Evolutionary conservation across 2,113 vertebrate genomes (phyloP).

Genomic region (Ascaphus truei): DNA sequence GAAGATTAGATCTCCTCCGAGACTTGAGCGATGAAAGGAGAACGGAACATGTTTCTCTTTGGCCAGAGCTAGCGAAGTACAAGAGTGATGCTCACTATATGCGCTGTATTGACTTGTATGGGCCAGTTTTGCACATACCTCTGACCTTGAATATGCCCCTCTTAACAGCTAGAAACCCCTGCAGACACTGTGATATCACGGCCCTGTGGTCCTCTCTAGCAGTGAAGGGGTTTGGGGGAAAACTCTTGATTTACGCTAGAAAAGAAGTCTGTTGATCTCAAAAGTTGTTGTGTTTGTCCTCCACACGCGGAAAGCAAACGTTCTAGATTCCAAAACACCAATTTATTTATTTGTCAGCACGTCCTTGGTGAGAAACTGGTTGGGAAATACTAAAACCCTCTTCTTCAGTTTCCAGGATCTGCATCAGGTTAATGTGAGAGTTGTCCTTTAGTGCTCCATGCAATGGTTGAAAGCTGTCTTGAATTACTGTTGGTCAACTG

Average conservation of each 20-base stretch:
- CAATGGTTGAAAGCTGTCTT: background rate
- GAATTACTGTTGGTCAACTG: background rate
- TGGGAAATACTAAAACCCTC: background rate
- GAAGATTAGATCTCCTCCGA: background rate
- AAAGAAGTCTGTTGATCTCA: no score
- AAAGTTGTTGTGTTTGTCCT: conserved; percentile 1
- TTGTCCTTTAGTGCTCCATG: background rate
- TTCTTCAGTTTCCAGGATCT: conserved; percentile 2
- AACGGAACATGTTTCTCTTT: background rate
- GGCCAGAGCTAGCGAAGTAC: conserved; percentile 9
- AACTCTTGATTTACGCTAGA: background rate
- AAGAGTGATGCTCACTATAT: background rate
- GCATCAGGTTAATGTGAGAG: background rate
- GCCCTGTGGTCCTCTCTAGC: conserved; percentile 4
- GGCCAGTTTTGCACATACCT: conserved; percentile 34
- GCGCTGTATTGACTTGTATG: conserved; percentile 27
- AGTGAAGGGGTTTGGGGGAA: background rate
- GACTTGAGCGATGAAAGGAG: background rate
- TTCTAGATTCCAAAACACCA: background rate
- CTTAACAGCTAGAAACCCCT: conserved; percentile 3
- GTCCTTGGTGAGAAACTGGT: conserved; percentile 2
- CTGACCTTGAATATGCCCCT: conserved; percentile 26
- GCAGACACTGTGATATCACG: background rate
- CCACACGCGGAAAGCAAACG: background rate
- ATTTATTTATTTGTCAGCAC: conserved; percentile 15